Conservation (phyloP, 2,888 invertebrate species). For the Nomada fucata region DNA sequence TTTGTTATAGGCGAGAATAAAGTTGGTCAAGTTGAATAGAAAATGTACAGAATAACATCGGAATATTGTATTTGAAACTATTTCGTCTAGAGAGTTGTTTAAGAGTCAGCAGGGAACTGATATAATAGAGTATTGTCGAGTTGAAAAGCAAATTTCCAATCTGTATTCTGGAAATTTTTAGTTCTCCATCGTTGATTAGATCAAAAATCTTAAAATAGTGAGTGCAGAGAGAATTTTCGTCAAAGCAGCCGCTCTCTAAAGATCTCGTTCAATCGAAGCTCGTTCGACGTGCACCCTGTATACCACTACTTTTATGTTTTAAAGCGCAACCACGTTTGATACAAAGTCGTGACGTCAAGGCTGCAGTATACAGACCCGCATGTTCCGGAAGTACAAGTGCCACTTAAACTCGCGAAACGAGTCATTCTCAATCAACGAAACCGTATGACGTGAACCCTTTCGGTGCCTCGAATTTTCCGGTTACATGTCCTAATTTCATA, state of each 20-base stretch:
- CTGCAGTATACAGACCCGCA: background rate
- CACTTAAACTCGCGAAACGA: slow-evolving; percentile 40
- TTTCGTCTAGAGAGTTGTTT: too few relatives aligned
- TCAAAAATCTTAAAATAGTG: too few relatives aligned
- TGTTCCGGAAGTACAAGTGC: slow-evolving; percentile 24
- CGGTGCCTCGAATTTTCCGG: slow-evolving; percentile 17
- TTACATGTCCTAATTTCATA: slow-evolving; percentile 17
- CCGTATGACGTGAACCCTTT: slow-evolving; percentile 17
- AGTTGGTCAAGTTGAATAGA: background rate
- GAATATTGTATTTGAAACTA: too few relatives aligned
- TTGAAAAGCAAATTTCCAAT: too few relatives aligned
- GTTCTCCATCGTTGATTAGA: too few relatives aligned
- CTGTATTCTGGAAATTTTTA: too few relatives aligned
- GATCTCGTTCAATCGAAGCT: slow-evolving; percentile 26
- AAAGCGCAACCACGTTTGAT: slow-evolving; percentile 34
- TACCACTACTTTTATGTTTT: slow-evolving; percentile 26
- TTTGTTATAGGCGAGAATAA: background rate
- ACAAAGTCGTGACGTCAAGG: slow-evolving; percentile 31
- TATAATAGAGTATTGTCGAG: too few relatives aligned
- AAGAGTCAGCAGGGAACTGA: too few relatives aligned
- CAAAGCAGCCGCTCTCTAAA: slow-evolving; percentile 10
- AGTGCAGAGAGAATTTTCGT: too few relatives aligned
- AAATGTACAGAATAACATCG: too few relatives aligned
- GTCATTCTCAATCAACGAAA: slow-evolving; percentile 32
- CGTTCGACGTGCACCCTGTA: slow-evolving; percentile 20